Evolutionary conservation across 2,113 vertebrate genomes (phyloP).

Genomic region (Sigmodon hispidus): DNA sequence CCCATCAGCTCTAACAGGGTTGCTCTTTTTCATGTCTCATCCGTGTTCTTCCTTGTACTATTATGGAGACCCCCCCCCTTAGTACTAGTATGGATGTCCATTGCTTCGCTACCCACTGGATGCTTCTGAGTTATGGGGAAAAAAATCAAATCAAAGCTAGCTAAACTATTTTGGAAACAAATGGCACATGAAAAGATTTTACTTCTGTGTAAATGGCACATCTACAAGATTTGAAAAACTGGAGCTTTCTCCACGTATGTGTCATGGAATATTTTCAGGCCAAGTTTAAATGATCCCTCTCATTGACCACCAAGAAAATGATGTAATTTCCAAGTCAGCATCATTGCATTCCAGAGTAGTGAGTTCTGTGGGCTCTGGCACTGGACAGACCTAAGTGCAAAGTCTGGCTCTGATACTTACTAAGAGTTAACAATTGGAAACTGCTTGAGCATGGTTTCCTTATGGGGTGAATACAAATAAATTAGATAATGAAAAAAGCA

Average conservation of each 20-base stretch:
- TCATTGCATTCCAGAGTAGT: neutral
- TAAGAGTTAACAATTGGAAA: neutral
- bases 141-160: constrained; percentile 46
- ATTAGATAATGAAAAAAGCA: neutral
- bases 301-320: neutral
- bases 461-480: neutral
- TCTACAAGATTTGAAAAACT: neutral
- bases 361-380: neutral
- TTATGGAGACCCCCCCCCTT: constrained; percentile 19
- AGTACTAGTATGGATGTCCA: too few relatives aligned
- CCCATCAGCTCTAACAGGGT: neutral
- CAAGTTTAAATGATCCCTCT: neutral
- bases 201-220: neutral
- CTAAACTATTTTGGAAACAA: neutral
- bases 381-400: neutral
- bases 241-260: neutral
- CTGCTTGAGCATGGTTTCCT: neutral
- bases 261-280: neutral
- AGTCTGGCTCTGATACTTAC: neutral
- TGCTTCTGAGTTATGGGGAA: constrained; percentile 23
- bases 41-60: constrained; percentile 40
- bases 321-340: neutral
- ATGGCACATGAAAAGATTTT: constrained; percentile 26
- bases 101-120: too few relatives aligned
- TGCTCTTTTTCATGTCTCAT: constrained; percentile 11